Conservation (phyloP, 1,140 invertebrate genomes). For the Gyrodactylus bullatarudis region DNA sequence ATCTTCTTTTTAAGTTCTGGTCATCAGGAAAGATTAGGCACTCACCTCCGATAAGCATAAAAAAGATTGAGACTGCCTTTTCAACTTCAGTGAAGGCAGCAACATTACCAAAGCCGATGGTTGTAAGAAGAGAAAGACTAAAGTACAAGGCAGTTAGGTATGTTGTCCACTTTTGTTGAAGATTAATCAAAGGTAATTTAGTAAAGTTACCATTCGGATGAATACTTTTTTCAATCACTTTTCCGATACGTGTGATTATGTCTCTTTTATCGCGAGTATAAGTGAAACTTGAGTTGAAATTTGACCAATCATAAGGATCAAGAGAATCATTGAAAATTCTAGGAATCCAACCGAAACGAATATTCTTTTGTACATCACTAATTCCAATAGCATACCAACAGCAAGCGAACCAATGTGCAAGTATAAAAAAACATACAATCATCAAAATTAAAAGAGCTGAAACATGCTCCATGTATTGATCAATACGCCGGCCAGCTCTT, state of each 20-base stretch:
- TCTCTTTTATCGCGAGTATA: neutral
- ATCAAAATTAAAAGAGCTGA: slow-evolving; percentile 90
- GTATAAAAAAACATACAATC: slow-evolving; percentile 25
- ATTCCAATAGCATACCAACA: slow-evolving; percentile 40
- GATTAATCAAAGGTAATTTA: neutral
- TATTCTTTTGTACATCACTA: slow-evolving; percentile 13
- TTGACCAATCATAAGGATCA: neutral
- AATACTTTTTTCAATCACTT: neutral
- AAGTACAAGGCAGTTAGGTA: slow-evolving; percentile 82
- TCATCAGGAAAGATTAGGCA: too few relatives aligned
- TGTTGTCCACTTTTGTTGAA: neutral
- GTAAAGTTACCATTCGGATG: too few relatives aligned
- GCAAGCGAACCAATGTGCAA: slow-evolving; percentile 40
- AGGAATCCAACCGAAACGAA: slow-evolving; percentile 14
- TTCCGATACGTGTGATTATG: too few relatives aligned
- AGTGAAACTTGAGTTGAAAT: neutral
- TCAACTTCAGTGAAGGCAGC: slow-evolving; percentile 87
- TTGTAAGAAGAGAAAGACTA: slow-evolving; percentile 94
- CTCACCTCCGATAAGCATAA: slow-evolving; percentile 69
- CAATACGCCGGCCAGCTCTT: slow-evolving; percentile 78
- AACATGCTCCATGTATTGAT: slow-evolving; percentile 94
- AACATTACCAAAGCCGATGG: slow-evolving; percentile 83
- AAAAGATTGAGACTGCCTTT: slow-evolving; percentile 87
- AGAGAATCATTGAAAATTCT: slow-evolving; percentile 2
- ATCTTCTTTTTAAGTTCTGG: too few relatives aligned